Evolutionary conservation across 37 sponge, comb jelly and placozoan genomes (phyloP).

Genomic region (Oopsacas minuta): DNA sequence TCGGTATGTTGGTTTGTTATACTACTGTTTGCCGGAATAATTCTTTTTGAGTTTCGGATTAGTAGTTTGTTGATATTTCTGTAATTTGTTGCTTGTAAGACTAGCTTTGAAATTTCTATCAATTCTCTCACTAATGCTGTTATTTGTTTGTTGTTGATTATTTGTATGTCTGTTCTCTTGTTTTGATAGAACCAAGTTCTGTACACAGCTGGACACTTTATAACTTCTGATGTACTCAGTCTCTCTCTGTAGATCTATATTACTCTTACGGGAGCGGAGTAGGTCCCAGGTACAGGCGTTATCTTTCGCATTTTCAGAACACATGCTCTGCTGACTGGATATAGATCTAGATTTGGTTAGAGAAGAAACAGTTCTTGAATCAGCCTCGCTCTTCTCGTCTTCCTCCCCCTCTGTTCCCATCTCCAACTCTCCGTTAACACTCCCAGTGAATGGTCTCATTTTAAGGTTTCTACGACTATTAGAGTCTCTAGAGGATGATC

Average conservation of each 20-base stretch:
- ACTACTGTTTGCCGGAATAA: neutral
- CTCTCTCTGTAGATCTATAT: conserved; percentile 4
- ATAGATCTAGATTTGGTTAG: neutral
- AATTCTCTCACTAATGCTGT: conserved; percentile 1
- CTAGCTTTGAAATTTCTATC: neutral
- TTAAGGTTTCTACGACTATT: neutral
- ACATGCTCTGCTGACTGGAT: neutral
- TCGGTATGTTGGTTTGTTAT: neutral
- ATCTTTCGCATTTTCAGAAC: neutral
- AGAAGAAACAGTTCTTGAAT: neutral
- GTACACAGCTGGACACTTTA: neutral
- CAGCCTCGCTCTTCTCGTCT: neutral
- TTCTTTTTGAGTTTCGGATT: neutral
- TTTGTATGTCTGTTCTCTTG: neutral
- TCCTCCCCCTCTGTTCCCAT: neutral
- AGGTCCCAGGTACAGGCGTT: neutral
- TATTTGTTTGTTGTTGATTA: neutral
- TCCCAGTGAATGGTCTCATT: neutral
- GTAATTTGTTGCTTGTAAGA: conserved; percentile 8
- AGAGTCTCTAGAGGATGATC: neutral
- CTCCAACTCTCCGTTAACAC: neutral
- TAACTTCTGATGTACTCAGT: neutral
- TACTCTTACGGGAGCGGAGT: neutral
- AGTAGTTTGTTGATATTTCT: neutral
- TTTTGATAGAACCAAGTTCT: neutral